Base-by-base conservation (phyloP, 1,140 invertebrate genomes). In the Drosophila repletoides region DNA sequence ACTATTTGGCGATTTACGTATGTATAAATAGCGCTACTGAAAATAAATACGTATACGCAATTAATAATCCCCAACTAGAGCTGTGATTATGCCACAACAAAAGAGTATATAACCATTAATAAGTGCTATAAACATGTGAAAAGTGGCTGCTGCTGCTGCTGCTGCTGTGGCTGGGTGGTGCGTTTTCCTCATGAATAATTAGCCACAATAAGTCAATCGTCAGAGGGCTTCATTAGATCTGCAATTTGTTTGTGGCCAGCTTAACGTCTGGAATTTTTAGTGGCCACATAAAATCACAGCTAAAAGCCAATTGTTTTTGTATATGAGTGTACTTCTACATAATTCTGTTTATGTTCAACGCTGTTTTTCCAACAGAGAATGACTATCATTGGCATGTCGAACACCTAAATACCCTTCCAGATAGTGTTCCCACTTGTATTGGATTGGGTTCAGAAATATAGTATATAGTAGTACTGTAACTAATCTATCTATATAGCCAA, bases 131-230 rank as follows among this genome's bases (percentile, higher is more conserved):
- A 63, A 66, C 74, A 77, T 66, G 59, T 63, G 56, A n/a, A n/a
- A n/a, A n/a, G n/a, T n/a, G n/a, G 36, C 15, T 12, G 6, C 12
- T 14, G 29, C 29, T 34, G 14, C 24, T 24, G 5, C 29, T 34
- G 15, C 34, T 17, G 40, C 2, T 7, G 33, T 51, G 26, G 5
- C 12, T 10, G 31, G 14, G 36, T 33, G 9, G 24, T 36, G 51
- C 31, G 10, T n/a, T n/a, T n/a, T 38, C 31, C 43, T 58, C 53
- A 22, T 33, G 74, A 83, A 64, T 75, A 79, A 86, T 79, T 56
- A 67, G 66, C 9, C 52, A 60, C 36, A 69, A 84, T 84, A 79
- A 84, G 58, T 79, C 79, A 79, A 86, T 84, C 79, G 66, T 51
- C 79, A 56, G 56, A 38, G 38, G 46, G 71, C 48, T 60, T 81